Percentiles rank a stretch among this genome's conserved stretches.
phyloP scores from a whole-genome alignment of 2,113 vertebrate genomes.

The Lutjanus erythropterus region DNA sequence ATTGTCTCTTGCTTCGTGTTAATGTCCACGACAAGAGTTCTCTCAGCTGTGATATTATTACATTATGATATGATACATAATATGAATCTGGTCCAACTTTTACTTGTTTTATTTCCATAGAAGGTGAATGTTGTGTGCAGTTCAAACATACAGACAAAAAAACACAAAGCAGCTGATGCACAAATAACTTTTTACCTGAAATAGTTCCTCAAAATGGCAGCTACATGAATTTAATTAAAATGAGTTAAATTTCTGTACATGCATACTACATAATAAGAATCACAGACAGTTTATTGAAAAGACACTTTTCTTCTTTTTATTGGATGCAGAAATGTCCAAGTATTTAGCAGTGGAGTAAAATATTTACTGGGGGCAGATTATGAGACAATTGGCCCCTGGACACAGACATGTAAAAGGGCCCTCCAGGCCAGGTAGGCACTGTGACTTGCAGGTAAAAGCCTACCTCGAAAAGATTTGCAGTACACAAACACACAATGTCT shows the following conservation, averaged over 20 bases:
- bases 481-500: too few species aligned
- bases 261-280: neutral
- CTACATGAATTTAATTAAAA: neutral
- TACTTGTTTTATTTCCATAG: neutral
- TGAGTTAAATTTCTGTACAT: neutral
- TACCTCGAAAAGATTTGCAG: too few species aligned
- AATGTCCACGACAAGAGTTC: neutral
- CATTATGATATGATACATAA: neutral
- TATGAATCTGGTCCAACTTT: neutral
- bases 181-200: neutral
- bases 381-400: too few species aligned
- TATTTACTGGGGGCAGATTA: too few species aligned
- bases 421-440: too few species aligned
- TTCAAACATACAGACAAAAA: neutral
- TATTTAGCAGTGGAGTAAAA: too few species aligned
- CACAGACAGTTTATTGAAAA: neutral
- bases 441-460: too few species aligned
- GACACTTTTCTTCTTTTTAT: neutral
- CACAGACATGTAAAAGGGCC: too few species aligned
- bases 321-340: neutral
- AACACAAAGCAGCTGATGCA: neutral
- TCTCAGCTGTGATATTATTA: neutral
- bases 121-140: neutral
- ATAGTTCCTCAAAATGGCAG: neutral
- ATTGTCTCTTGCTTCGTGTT: neutral